Conservation (phyloP, 2,888 invertebrate genomes). For the Tipula vernalis region DNA sequence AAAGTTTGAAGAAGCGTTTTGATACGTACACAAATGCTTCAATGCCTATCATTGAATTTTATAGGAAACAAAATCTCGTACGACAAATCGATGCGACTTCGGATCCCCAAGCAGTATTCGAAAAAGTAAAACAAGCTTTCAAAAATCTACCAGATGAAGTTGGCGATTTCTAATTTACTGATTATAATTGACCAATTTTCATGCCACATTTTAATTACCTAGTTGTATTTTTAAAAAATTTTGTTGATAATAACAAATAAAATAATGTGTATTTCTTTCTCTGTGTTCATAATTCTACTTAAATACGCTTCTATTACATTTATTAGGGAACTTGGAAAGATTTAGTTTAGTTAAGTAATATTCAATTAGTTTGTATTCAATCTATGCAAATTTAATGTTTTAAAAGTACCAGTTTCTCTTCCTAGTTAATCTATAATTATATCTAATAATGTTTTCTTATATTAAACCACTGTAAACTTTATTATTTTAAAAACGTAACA, state of each 20-base stretch:
- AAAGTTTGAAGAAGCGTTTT: conserved; percentile 76
- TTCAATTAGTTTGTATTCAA: not conserved
- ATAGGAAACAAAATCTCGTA: conserved; percentile 56
- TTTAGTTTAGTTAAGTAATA: not conserved
- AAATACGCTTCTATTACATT: not conserved
- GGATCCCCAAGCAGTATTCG: conserved; percentile 51
- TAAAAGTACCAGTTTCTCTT: not conserved
- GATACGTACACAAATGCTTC: conserved; percentile 76
- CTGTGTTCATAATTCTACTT: not conserved
- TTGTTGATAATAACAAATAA: not conserved
- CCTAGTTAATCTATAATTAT: not conserved
- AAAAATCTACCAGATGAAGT: conserved; percentile 18
- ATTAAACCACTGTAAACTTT: not conserved
- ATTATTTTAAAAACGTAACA: not conserved
- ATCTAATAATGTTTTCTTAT: not conserved
- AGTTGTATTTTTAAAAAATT: not conserved
- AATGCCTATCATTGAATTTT: conserved; percentile 79
- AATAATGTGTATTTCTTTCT: not conserved
- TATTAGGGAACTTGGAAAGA: not conserved
- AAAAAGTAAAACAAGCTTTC: conserved; percentile 42
- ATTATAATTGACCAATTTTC: not conserved
- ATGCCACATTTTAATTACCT: not conserved
- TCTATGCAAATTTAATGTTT: not conserved
- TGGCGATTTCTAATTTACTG: not conserved
- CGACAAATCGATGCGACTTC: conserved; percentile 60